Base-by-base conservation (phyloP, 2,113 vertebrate genomes). In the Catharus fuscescens region DNA sequence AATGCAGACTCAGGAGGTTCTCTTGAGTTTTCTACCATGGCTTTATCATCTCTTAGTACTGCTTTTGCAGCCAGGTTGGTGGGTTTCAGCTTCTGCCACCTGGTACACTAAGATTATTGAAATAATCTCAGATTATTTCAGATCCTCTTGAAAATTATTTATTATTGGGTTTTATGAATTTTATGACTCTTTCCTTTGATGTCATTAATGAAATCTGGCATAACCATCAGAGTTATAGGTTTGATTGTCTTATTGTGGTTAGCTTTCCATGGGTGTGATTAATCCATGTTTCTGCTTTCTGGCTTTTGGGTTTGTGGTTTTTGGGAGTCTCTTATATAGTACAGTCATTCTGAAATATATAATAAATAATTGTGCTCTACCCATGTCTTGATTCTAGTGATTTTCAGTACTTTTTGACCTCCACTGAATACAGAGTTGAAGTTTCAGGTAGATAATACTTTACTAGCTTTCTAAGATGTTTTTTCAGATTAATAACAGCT, bases 241-340 rank as follows among this genome's bases (percentile, higher is more conserved):
- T 80, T 73, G 59, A 18, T 36, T 61, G 25, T 56, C 7, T 52
- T 65, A 15, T 47, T 85, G 70, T 18, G 8, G 18, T 74, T 85
- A 74, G 20, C 29, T 16, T 77, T 90, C 25, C 6, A 52, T 67
- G 11, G 57, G 4, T 32, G 15, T 14, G 45, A 65, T 71, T 86
- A 32, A 59, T 82, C 60, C 5, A 19, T 62, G 15, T 59, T 85
- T 85, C 19, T 86, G 25, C 20, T 26, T 36, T 73, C 65, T 74
- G 13, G 18, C 3, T n/a, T 64, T 40, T 45, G 32, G 23, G 6
- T 48, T 57, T 66, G 13, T 59, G 12, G 6, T 8, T 28, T 50
- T 23, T 70, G 28, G 2, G 3, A 2, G 1, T 8, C 14, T 29
- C 85, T 32, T 6, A 28, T 60, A 18, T 2, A 52, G 3, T 38